phyloP scores from a whole-genome alignment of 2,888 invertebrate genomes.

The Spodoptera picta region DNA sequence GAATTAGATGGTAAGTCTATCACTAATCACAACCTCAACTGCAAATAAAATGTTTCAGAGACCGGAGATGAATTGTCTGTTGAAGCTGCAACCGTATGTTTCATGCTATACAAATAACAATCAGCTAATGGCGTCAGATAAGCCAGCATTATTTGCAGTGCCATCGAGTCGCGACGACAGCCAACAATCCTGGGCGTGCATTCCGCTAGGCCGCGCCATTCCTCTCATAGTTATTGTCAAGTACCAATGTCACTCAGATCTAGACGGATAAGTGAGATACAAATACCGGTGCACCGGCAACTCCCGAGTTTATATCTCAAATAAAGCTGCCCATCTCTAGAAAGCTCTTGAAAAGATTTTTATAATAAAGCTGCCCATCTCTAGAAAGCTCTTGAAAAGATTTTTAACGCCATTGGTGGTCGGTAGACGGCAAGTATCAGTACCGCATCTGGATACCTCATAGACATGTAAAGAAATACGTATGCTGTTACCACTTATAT shows the following conservation, averaged over 20 bases:
- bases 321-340: neutral
- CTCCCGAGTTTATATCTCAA: conserved; percentile 1
- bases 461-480: too few species aligned
- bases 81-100: neutral
- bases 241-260: conserved; percentile 20
- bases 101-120: conserved; percentile 53
- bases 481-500: too few species aligned
- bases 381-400: conserved; percentile 3
- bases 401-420: neutral
- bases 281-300: conserved; percentile 15
- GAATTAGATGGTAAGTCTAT: too few species aligned
- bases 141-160: conserved; percentile 73
- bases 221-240: conserved; percentile 34
- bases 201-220: conserved; percentile 18
- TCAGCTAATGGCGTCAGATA: conserved; percentile 77
- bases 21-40: too few species aligned
- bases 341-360: conserved; percentile 3
- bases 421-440: too few species aligned
- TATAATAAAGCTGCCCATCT: neutral
- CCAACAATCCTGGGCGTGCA: conserved; percentile 42
- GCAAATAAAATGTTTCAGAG: too few species aligned
- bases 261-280: conserved; percentile 15
- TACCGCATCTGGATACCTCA: too few species aligned
- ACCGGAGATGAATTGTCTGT: too few species aligned
- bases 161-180: conserved; percentile 64